Evolutionary conservation across 2,113 vertebrate species (phyloP), one percentile per base, ranked within the genome.

Genomic region (Pycnonotus jocosus): DNA sequence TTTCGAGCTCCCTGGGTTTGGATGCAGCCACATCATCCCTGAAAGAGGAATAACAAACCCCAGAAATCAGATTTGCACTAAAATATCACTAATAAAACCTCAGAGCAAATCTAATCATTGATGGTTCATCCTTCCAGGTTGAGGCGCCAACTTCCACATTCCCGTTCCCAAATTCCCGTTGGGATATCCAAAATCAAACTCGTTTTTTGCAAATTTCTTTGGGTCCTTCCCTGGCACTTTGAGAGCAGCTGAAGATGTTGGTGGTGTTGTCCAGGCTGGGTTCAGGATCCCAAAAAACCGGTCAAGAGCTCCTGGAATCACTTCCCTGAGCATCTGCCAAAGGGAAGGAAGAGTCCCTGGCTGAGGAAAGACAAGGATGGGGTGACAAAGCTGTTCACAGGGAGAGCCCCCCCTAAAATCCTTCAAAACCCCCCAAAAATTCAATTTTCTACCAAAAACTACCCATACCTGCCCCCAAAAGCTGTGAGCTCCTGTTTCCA

Each of bases 41-140:
- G 33, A 30, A 57, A 57, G 65, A 28, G 68, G 22, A 37, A 21
- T 6, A 62, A 73, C 7, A 40, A 71, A 54, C 33, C 23, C 8
- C 48, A 50, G 15, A 12, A 71, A n/a, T n/a, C 9, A 1, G 9
- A 22, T 0, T 30, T 14, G 64, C 37, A 22, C 25, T 12, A 1
- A 48, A 40, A 12, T 1, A 3, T 16, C 42, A 74, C 73, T 25
- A 56, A 31, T 2, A 1, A 30, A 78, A 51, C 30, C 44, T 38
- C 4, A 2, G 7, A 15, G 51, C 53, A 76, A 64, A 30, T 4
- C 48, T 61, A 22, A 7, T 2, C 9, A 0, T 15, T 40, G 15
- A 22, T 2, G 14, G 3, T 7, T 9, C 2, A 0, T 17, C n/a
- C 30, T 42, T 37, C 12, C 64, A 60, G 38, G 31, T 11, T 53